Base-by-base conservation (phyloP, 1,140 invertebrate genomes). In the Cheumatopsyche charites region DNA sequence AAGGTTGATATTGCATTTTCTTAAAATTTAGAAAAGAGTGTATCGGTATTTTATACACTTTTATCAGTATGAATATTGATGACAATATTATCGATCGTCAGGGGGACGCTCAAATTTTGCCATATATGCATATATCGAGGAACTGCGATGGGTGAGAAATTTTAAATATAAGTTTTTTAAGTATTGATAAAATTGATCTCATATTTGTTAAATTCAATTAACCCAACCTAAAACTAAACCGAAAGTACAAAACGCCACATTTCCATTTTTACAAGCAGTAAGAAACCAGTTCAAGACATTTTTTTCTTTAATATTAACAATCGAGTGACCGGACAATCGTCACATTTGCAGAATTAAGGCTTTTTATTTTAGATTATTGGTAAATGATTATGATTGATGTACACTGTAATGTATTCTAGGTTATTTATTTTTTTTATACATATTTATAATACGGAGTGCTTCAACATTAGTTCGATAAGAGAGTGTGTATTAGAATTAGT, bases 401-500 rank as follows among this genome's bases (percentile, higher is more conserved):
- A 75, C 58, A 63, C 69, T 72, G 75, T 76, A 72, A 68, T 76
- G 72, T 76, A 76, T 72, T 67, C 47, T 76, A 76, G 75, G 74
- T 76, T 76, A 76, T 74, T 75, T 73, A 58, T 58, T 75, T 73
- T 75, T 68, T 67, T 68, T 73, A 71, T 76, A 36, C 29, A 36
- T 76, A 71, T 73, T 74, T 67, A 72, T 72, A 62, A 74, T 71
- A 74, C 70, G 55, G 75, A 76, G 75, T 76, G 75, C 75, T 76
- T 76, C 69, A 70, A 65, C 74, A 69, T 71, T 76, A 71, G 70
- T 42, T 63, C 71, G 63, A 47, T 71, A 76, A 71, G 70, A 67
- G 74, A 71, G 75, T 76, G 74, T 75, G 75, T 76, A 76, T 75
- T 75, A 75, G 74, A 67, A 19, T 47, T 75, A 75, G 61, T 75